Percentiles rank a stretch among this genome's conserved stretches.
phyloP scores from a whole-genome alignment of 2,113 vertebrate genomes.

The Anhinga rufa region DNA sequence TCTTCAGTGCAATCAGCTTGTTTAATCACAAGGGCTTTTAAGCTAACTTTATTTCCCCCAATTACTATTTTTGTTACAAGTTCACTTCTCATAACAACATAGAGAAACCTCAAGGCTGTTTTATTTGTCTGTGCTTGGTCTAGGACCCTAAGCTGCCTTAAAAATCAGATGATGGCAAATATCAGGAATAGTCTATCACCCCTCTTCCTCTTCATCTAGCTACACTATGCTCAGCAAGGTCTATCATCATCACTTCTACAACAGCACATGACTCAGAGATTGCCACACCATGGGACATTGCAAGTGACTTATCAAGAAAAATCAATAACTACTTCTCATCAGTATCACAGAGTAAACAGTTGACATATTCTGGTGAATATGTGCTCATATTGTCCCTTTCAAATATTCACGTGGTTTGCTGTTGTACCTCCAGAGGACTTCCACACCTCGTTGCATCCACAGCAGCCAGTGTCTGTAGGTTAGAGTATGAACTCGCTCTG shows the following conservation, averaged over 20 bases:
- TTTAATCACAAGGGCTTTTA: background rate
- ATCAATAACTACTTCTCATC: background rate
- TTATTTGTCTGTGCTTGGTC: background rate
- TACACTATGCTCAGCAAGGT: background rate
- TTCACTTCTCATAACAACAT: background rate
- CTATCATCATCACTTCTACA: background rate
- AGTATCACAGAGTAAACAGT: background rate
- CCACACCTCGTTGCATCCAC: background rate
- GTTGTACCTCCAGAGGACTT: background rate
- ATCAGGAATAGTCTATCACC: background rate
- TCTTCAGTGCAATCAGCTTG: background rate
- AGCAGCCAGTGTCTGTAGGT: background rate
- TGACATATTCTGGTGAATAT: background rate
- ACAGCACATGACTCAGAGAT: background rate
- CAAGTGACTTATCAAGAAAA: background rate
- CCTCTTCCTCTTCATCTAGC: background rate
- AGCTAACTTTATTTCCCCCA: background rate
- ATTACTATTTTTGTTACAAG: background rate
- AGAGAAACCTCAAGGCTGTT: background rate
- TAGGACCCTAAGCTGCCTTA: background rate
- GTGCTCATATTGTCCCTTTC: background rate
- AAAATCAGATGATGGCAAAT: background rate
- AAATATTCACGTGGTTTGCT: background rate
- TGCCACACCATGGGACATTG: background rate
- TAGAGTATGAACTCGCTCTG: background rate